Base-by-base conservation (phyloP, 2,113 vertebrate genomes). In the Terrapene triunguis region DNA sequence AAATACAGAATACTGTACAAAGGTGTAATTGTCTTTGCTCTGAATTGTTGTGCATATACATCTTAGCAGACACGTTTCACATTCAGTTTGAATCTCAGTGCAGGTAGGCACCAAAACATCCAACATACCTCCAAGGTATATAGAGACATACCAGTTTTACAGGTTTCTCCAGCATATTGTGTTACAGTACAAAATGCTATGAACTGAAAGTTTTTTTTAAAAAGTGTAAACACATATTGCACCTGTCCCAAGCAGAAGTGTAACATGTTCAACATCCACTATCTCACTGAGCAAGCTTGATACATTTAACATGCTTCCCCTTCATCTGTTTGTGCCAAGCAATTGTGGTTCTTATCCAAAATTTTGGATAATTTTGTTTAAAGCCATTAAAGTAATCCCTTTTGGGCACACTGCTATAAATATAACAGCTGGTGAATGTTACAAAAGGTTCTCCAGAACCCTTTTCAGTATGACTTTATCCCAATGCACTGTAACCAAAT, bases 41-140 rank as follows among this genome's bases (percentile, higher is more conserved):
- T 93, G 94, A 92, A 81, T 87, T 81, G 53, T 97, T 97, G 94
- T 95, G 95, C 94, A 96, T 93, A 83, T 97, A 96, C 96, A 97
- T 95, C 96, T 97, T 85, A 78, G 90, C 95, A 95, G 92, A 95
- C 50, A 96, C 62, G 80, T 96, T 97, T 91, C 95, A 97, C 96
- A 98, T 98, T 98, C 98, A 98, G 95, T 97, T 97, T 97, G 96
- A 97, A 97, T 97, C 94, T 97, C 96, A 87, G 94, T 97, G 96
- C 96, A 95, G 95, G 81, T 95, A 97, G 95, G 96, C 94, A 97
- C 89, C 92, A 96, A 96, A 97, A 95, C 92, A 97, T 92, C 96
- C 96, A 89, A 85, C 92, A 97, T 97, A 98, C 97, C 97, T 97
- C 69, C 97, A 97, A 97, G 96, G 97, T 97, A 98, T 96, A 98